phyloP scores from a whole-genome alignment of 1,140 invertebrate genomes.

The Venturia canescens region DNA sequence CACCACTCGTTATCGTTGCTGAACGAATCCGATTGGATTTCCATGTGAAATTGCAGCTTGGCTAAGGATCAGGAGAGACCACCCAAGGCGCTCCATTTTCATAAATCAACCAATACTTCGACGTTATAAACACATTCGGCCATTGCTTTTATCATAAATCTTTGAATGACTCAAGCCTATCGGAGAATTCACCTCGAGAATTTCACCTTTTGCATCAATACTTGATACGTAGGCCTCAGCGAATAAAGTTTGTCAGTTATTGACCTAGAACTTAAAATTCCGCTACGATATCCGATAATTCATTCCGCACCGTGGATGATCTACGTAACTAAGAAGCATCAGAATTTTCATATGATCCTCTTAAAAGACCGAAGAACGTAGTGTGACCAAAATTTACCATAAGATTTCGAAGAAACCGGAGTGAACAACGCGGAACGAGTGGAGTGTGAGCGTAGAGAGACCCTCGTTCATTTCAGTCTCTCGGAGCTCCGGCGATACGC shows the following conservation, averaged over 20 bases:
- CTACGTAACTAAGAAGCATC: neutral
- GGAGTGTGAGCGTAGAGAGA: slow-evolving; percentile 38
- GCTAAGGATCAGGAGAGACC: slow-evolving; percentile 22
- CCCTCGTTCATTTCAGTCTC: slow-evolving; percentile 42
- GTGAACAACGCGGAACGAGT: slow-evolving; percentile 39
- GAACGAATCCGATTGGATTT: slow-evolving; percentile 46
- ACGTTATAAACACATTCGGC: slow-evolving; percentile 13
- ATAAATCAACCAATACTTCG: slow-evolving; percentile 5
- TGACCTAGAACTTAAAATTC: slow-evolving; percentile 27
- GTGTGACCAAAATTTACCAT: slow-evolving; percentile 25
- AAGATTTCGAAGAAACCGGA: slow-evolving; percentile 20
- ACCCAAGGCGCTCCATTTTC: slow-evolving; percentile 5
- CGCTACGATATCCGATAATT: neutral
- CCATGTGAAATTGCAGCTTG: slow-evolving; percentile 41
- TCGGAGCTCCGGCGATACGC: slow-evolving; percentile 46
- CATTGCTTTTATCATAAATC: slow-evolving; percentile 38
- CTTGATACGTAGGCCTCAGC: neutral
- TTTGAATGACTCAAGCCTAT: slow-evolving; percentile 7
- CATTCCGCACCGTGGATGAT: neutral
- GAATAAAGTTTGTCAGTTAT: neutral
- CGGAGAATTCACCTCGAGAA: neutral
- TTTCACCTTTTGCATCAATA: neutral
- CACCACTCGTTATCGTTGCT: slow-evolving; percentile 42
- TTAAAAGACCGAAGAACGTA: slow-evolving; percentile 46
- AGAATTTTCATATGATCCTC: neutral